Percentiles rank a stretch among this genome's conserved stretches.
phyloP scores from a whole-genome alignment of 2,888 invertebrate genomes.

The Aspidiotus rigidus region DNA sequence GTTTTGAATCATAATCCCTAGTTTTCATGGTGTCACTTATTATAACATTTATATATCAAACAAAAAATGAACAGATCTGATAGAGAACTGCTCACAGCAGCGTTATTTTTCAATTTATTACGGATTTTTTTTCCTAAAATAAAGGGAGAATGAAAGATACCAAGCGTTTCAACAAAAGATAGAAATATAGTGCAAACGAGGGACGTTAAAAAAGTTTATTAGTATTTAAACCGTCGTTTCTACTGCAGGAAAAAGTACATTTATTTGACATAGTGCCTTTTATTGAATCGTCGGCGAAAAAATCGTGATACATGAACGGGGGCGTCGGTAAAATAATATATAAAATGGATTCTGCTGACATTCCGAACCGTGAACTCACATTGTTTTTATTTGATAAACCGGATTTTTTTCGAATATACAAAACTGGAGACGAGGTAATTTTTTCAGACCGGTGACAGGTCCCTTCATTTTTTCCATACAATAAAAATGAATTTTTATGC shows the following conservation, averaged over 20 bases:
- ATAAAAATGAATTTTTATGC: conserved; percentile 13
- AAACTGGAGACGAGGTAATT: conserved; percentile 13
- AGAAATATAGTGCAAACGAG: conserved; percentile 13
- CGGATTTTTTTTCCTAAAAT: conserved; percentile 28
- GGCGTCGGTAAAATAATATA: conserved; percentile 13
- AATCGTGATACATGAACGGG: conserved; percentile 20
- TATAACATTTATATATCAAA: neutral
- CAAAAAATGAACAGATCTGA: conserved; percentile 3
- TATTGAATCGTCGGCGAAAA: conserved; percentile 31
- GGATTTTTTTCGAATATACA: conserved; percentile 17
- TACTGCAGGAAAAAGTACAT: conserved; percentile 29
- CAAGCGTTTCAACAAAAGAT: conserved; percentile 16
- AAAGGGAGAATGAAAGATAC: conserved; percentile 7
- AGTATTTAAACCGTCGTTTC: conserved; percentile 31
- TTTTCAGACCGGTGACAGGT: conserved; percentile 30
- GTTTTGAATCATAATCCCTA: too few species aligned
- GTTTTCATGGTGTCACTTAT: too few species aligned
- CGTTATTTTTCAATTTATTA: conserved; percentile 33
- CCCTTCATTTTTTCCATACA: conserved; percentile 30
- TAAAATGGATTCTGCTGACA: conserved; percentile 29
- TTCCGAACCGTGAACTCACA: conserved; percentile 21
- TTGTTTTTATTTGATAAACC: conserved; percentile 23
- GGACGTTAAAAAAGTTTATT: conserved; percentile 29
- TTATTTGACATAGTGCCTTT: conserved; percentile 34
- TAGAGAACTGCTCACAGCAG: conserved; percentile 5